Evolutionary conservation across 2,888 invertebrate species (phyloP), one percentile per base, ranked within the genome.

Genomic region (Himalopsyche japonica): DNA sequence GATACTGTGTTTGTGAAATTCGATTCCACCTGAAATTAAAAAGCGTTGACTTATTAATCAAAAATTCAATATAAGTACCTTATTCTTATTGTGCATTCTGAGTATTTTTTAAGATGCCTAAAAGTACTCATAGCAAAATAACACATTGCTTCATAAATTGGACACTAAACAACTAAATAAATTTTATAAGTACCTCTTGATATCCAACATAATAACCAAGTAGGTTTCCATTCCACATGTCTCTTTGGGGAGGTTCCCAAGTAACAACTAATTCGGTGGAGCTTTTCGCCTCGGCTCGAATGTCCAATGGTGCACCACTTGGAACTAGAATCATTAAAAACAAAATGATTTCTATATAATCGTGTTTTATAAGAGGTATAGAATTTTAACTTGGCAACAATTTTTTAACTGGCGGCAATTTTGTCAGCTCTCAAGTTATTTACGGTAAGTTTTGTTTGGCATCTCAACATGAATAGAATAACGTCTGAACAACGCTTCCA

Each of bases 201-300:
- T 96, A 97, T 88, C 97, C 97, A 37, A 97, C 96, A 89, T 97
- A 97, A 90, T 97, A 97, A 82, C 97, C 97, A 0, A 97, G 93
- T 87, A 97, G 93, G 88, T 96, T 96, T 76, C 97, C 97, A 89
- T 97, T 97, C 97, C 97, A 97, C 86, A 96, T 93, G 89, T 97
- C 96, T 88, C 95, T 93, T 88, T 96, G 94, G 30, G 97, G 97
- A 43, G 97, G 96, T 90, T 97, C 96, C 97, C 97, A 97, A 81
- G 95, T 95, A 77, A 97, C 95, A 86, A 95, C 94, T 85, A 97
- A 93, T 90, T 97, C 97, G 0, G 97, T 96, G 8, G 97, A 97
- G 90, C 96, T 96, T 90, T 96, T 95, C 0, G 97, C 94, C 90
- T 97, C 96, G 76, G 96, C 96, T 88, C 96, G 93, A 82, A 97